Evolutionary conservation across 2,797 vertebrate genomes (phyloP).

Genomic region (Acomys russatus): DNA sequence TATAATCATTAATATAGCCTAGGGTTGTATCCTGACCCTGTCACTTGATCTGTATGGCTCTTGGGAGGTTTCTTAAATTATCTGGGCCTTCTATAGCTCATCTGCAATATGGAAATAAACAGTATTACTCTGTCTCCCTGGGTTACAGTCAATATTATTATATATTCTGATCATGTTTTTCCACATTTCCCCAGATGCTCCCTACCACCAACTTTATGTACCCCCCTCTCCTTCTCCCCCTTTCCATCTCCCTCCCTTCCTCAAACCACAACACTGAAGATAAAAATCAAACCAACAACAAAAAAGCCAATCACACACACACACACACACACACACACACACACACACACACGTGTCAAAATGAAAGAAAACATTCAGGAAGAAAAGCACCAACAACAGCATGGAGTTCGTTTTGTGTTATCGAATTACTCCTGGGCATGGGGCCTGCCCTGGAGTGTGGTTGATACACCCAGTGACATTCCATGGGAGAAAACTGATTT

Average conservation of each 20-base stretch:
- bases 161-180: not conserved
- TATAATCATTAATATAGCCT: conserved; percentile 29
- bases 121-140: conserved; percentile 23
- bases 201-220: not conserved
- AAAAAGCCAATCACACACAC: not conserved
- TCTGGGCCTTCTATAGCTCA: conserved; percentile 34
- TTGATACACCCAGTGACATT: not conserved
- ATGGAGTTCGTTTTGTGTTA: not conserved
- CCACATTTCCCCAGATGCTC: not conserved
- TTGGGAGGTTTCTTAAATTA: conserved; percentile 49
- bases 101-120: conserved; percentile 43
- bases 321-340: not conserved
- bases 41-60: not conserved
- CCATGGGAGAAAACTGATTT: not conserved
- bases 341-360: not conserved
- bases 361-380: not conserved
- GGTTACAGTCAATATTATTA: conserved; percentile 39
- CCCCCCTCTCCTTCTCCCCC: not conserved
- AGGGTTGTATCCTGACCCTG: not conserved
- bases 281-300: not conserved
- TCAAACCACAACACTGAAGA: not conserved
- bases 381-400: not conserved
- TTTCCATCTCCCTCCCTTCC: too few relatives aligned
- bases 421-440: not conserved
- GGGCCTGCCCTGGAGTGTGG: not conserved